Evolutionary conservation across 2,888 invertebrate genomes (phyloP), one percentile per base, ranked within the genome.

Genomic region (Dynastes tityus): DNA sequence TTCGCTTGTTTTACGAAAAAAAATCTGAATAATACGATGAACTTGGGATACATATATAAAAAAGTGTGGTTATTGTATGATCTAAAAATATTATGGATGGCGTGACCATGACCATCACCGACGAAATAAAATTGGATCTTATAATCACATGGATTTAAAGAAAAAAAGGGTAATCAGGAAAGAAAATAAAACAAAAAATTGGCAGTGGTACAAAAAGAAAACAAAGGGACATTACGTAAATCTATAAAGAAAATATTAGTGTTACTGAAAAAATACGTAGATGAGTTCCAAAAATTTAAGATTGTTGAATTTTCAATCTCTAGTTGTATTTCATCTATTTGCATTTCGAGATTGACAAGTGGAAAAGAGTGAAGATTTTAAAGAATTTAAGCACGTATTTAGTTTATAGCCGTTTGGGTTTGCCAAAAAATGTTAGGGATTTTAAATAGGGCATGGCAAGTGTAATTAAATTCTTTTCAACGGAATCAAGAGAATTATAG

Each of bases 181-280:
- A 45, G 32, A 13, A 40, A 65, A 40, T 16, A 65, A 65, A 65
- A 65, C 45, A 11, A 65, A 37, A 40, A 40, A 45, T 16, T 65
- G 65, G 65, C 65, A 65, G 40, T 2, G 5, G 40, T 5, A n/a
- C 40, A 32, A 37, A 40, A 65, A 40, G 13, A 5, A 40, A 65
- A 40, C 65, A 16, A 65, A 65, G 37, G 45, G 37, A n/a, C 16
- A 65, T 65, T 65, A 65, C 40, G 37, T 40, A 65, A 65, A 65
- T 65, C 40, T 65, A 45, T 45, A 45, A 11, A 45, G 2, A 45
- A 1, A 22, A 22, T 22, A 45, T 0, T 11, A 11, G 45, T 45
- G 45, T 11, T 11, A 11, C 8, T 1, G 11, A 8, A 45, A 45
- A 45, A 45, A 45, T 1, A 22, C 22, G 22, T 45, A 11, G 11